Evolutionary conservation across 2,888 invertebrate species (phyloP), one percentile per base, ranked within the genome.

Genomic region (Agrochola circellaris): DNA sequence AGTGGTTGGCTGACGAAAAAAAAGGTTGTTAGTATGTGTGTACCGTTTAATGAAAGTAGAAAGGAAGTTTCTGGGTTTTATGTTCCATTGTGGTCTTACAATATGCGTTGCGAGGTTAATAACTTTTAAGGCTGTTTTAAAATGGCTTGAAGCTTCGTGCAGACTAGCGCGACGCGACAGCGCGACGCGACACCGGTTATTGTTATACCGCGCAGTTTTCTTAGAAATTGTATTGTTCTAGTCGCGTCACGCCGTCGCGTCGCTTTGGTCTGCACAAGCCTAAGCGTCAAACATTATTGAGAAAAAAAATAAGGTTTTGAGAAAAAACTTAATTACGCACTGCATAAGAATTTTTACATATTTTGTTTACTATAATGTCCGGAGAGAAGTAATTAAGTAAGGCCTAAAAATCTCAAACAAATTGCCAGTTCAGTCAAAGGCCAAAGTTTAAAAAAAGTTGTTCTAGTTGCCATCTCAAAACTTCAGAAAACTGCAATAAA

Each of bases 1-100:
- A 73, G 34, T 42, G 56, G 42, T 34, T 56, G 48, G 3, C 15
- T 58, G 23, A 64, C 26, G 30, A 56, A 66, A 66, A 66, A 66
- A 67, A 42, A 51, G 5, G 3, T 15, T 8, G 23, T n/a, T n/a
- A n/a, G n/a, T 54, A 38, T 62, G n/a, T 30, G 15, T 67, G 61
- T 80, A 79, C 54, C 65, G 80, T 65, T 64, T 65, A 26, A 78
- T 67, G 66, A 61, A 66, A 80, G 61, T 66, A 67, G 81, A 73
- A 62, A 62, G 66, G 73, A 62, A 60, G 15, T 66, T 73, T 79
- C 80, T 60, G 78, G 54, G n/a, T 79, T 81, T 66, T 62, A 81
- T 56, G 51, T 58, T 26, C 62, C 56, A 79, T 79, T 81, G 74
- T 79, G 48, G 48, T 51, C 48, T 34, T 48, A 74, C 79, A 62